Conservation (phyloP, 2,113 vertebrate genomes). For the Vulpes lagopus region DNA sequence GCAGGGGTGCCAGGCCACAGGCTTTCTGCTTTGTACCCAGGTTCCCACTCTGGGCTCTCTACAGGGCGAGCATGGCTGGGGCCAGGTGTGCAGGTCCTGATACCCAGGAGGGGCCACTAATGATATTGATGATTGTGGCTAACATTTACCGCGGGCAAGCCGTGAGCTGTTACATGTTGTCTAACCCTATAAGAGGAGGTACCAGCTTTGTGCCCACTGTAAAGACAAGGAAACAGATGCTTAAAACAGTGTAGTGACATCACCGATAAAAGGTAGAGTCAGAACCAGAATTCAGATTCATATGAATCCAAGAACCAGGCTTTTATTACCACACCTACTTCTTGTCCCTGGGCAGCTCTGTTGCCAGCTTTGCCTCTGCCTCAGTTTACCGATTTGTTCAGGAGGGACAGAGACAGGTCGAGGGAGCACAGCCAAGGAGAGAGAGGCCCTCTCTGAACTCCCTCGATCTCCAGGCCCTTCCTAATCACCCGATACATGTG, state of each 20-base stretch:
- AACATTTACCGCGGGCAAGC: accelerated
- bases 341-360: neutral
- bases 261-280: neutral
- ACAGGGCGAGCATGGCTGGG: too few species aligned
- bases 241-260: neutral
- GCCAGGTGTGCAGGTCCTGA: neutral
- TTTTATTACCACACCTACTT: neutral
- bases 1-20: neutral
- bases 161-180: accelerated
- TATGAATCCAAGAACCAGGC: neutral
- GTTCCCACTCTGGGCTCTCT: neutral
- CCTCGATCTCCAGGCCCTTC: neutral
- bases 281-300: neutral
- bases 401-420: neutral
- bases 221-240: neutral
- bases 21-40: neutral
- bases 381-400: neutral
- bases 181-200: neutral
- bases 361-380: neutral
- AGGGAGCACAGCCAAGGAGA: neutral
- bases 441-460: neutral
- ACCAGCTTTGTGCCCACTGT: neutral
- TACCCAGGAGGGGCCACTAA: neutral
- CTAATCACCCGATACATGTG: accelerated
- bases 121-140: accelerated